These are phyloP conservation scores for Athalia cordata DNA, from an alignment of 2,888 invertebrate species.

Conservation along the genomic window DNA sequence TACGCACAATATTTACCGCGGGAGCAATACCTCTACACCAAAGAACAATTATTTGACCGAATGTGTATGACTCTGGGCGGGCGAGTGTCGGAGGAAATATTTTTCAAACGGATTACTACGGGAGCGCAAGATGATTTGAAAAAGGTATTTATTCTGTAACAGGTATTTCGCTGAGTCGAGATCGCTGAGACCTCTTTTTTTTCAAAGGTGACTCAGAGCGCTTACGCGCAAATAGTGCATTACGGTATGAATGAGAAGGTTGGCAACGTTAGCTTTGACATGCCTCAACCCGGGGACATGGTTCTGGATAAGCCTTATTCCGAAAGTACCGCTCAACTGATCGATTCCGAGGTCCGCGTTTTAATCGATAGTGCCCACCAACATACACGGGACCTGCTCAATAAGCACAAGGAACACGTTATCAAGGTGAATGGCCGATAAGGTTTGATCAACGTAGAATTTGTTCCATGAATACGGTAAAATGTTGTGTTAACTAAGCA, in stretches of 20 bases:
- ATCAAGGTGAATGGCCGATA: constrained; percentile 77
- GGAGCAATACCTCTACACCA: constrained; percentile 97
- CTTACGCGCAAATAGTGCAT: constrained; percentile 98
- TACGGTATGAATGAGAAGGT: constrained; percentile 99
- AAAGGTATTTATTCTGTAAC: constrained; percentile 80
- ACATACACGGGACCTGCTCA: constrained; percentile 86
- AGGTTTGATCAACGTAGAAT: too few relatives aligned
- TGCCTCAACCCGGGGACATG: constrained; percentile 95
- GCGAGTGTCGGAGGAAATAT: constrained; percentile 96
- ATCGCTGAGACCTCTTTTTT: background rate
- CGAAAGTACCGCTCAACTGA: constrained; percentile 96
- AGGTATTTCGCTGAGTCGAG: background rate
- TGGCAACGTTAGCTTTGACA: constrained; percentile 97
- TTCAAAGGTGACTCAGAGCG: constrained; percentile 87
- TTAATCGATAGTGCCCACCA: constrained; percentile 88
- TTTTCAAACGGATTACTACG: constrained; percentile 96
- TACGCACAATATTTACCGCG: constrained; percentile 99
- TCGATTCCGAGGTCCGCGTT: constrained; percentile 92
- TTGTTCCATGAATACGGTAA: background rate
- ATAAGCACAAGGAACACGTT: constrained; percentile 89
- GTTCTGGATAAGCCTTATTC: constrained; percentile 97
- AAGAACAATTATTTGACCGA: constrained; percentile 96
- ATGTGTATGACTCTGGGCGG: constrained; percentile 99
- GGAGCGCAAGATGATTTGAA: constrained; percentile 99
- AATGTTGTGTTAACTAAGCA: background rate